Percentiles rank a stretch among this genome's conserved stretches.
These are phyloP conservation scores for Ptychochromis oligacanthus DNA, from an alignment of 2,113 vertebrate genomes.

Conservation along the genomic window DNA sequence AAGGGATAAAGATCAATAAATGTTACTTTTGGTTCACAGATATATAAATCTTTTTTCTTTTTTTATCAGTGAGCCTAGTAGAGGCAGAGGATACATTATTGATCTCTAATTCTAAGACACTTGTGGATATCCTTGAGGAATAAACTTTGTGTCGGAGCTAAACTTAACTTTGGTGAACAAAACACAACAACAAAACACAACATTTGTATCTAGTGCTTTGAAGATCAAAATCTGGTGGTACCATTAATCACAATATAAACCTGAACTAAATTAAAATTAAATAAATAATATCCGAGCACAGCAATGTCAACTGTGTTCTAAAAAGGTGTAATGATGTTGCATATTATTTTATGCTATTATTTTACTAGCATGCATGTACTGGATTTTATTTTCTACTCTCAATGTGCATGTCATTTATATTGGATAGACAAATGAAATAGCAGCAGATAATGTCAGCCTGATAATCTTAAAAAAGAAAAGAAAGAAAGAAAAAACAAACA, in stretches of 20 bases:
- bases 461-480: conserved; percentile 1
- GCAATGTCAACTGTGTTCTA: conserved; percentile 31
- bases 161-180: conserved; percentile 23
- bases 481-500: conserved; percentile 29
- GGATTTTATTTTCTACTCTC: conserved; percentile 41
- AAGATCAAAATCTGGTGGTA: background rate
- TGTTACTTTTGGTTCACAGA: conserved; percentile 59
- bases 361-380: conserved; percentile 27
- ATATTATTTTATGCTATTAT: background rate
- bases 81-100: conserved; percentile 59
- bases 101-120: conserved; percentile 62
- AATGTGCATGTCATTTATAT: conserved; percentile 21
- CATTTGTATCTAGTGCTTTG: background rate
- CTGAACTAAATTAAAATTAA: conserved; percentile 18
- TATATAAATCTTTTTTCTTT: background rate
- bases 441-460: conserved; percentile 23
- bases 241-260: background rate
- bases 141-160: conserved; percentile 36
- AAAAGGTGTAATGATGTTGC: conserved; percentile 22
- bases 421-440: conserved; percentile 31
- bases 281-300: background rate
- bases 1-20: conserved; percentile 54
- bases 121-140: conserved; percentile 57
- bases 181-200: conserved; percentile 20
- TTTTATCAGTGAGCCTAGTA: conserved; percentile 25